Base-by-base conservation (phyloP, 1,140 invertebrate species). In the Lepidurus packardi region DNA sequence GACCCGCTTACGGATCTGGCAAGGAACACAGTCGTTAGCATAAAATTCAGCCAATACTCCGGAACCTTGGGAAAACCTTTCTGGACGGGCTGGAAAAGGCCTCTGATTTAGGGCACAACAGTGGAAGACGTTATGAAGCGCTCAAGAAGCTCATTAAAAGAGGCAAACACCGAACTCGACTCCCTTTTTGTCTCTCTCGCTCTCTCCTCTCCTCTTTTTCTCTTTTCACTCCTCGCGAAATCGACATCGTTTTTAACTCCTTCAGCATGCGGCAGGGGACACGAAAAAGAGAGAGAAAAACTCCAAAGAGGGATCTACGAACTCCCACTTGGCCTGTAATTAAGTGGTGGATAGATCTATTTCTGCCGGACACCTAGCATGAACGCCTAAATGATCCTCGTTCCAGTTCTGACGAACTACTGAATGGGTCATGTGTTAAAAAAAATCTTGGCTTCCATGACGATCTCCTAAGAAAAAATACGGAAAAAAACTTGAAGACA, bases 61-160 rank as follows among this genome's bases (percentile, higher is more conserved):
- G 34, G 34, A 34, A 34, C 34, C 34, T 34, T 34, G 34, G 34
- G 34, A 34, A 34, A 34, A 34, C 34, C 34, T 34, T 34, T 34
- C 4, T 34, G 3, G 34, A 34, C 34, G 34, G 34, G 34, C 34
- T 3, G 3, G 53, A n/a, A 65, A 65, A 21, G 16, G 16, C 21
- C 21, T 13, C 53, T 65, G 53, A 65, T 65, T 65, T 65, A 65
- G 7, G 21, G 53, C 53, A 65, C 13, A 65, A 65, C 53, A 65
- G 53, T 16, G 3, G 53, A 7, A 65, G 53, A 65, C 53, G 53
- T 65, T 65, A 65, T 65, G 53, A 65, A 65, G 53, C 53, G 53
- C 53, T 65, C 53, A 65, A 65, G 53, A 65, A 7, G 53, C 53
- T 65, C 53, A 65, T 65, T 65, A 65, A 65, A 65, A 65, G 53